Base-by-base conservation (phyloP, 37 sponge, comb jelly and placozoan species). In the Geodia barretti region DNA sequence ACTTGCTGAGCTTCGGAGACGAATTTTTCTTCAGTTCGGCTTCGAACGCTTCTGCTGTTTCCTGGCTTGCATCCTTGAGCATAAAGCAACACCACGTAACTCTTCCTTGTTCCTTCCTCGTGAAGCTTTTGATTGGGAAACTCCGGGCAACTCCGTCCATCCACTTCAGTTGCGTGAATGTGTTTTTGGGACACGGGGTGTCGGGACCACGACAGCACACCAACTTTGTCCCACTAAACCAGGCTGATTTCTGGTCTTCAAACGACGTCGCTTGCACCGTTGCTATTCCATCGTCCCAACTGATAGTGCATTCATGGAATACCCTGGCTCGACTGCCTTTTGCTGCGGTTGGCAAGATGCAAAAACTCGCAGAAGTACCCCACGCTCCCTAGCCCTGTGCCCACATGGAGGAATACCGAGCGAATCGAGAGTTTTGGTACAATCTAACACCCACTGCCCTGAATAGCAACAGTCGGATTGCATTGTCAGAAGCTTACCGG, bases 391-490 rank as follows among this genome's bases (percentile, higher is more conserved):
- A 1, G 83, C 78, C 5, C 43, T 37, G 66, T 87, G 87, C 24
- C 87, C 87, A 87, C 87, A 87, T 25, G 87, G 54, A 37, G 76
- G 76, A 0, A 87, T 68, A 30, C 59, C 69, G n/a, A 31, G 73
- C 30, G 20, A 31, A 31, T 87, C 87, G 7, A 87, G 61, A 25
- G 39, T 54, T 37, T 39, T 37, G 9, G 81, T 76, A 39, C 64
- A 47, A 29, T 67, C 30, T 20, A 28, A 30, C 25, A 42, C 67
- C 87, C 87, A 87, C 9, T 58, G 39, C 9, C 87, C 87, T 30
- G 81, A 79, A 58, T 74, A 75, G 75, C 70, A 59, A 30, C 87
- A 86, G 60, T 87, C 87, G 68, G 62, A 59, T 23, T 80, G 40
- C 32, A 87, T 2, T 24, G 75, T 75, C 37, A 87, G 74, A 20